Percentiles rank a stretch among this genome's conserved stretches.
phyloP scores from a whole-genome alignment of 35 echinoderm and acorn worm genomes.

The Hemicentrotus pulcherrimus region DNA sequence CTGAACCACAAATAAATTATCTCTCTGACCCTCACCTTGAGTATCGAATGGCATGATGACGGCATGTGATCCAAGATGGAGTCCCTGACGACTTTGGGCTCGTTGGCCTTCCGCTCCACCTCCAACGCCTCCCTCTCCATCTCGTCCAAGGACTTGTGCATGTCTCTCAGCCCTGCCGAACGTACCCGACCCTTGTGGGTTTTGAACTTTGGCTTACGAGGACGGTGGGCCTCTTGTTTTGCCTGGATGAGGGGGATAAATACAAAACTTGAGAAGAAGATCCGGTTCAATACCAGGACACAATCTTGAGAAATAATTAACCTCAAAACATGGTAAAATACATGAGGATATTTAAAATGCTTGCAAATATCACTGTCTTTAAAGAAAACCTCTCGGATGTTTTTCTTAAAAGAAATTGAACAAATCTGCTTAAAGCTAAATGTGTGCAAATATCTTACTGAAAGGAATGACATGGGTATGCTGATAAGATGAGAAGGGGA shows the following conservation, averaged over 20 bases:
- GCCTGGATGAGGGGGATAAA: constrained; percentile 48
- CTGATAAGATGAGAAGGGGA: too few species aligned
- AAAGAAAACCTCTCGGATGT: too few species aligned
- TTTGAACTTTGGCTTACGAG: constrained; percentile 83
- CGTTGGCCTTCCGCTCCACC: constrained; percentile 57
- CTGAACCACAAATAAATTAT: background rate
- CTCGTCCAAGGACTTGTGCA: constrained; percentile 90
- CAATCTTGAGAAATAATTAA: background rate
- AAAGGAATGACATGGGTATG: too few species aligned
- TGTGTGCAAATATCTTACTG: too few species aligned
- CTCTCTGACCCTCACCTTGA: constrained; percentile 69
- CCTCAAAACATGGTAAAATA: background rate
- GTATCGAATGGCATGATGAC: constrained; percentile 98
- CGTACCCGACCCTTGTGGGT: constrained; percentile 81
- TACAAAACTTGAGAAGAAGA: background rate
- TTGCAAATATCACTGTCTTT: too few species aligned
- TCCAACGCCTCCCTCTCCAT: constrained; percentile 78
- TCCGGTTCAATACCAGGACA: background rate
- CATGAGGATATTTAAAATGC: too few species aligned
- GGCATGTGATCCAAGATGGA: constrained; percentile 87
- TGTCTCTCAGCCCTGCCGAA: constrained; percentile 82
- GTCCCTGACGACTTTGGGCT: constrained; percentile 44
- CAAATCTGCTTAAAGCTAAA: too few species aligned
- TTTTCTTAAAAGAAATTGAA: too few species aligned
- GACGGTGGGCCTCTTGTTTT: constrained; percentile 54